A percentile compares a stretch with the other conserved stretches of the same genome.
These are phyloP conservation scores for Meghimatium bilineatum DNA, from an alignment of 2,888 invertebrate genomes.

Conservation along the genomic window DNA sequence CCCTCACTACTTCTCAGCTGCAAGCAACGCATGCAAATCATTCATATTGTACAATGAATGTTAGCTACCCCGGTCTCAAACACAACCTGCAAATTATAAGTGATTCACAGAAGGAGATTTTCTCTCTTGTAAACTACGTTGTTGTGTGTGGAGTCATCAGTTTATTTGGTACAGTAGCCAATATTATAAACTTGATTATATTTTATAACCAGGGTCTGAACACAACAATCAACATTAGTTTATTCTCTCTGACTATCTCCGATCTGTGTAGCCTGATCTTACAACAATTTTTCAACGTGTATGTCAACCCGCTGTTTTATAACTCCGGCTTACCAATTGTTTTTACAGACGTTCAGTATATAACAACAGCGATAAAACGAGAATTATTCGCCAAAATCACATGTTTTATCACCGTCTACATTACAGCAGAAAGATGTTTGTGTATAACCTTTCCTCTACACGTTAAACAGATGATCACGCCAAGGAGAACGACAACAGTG, in stretches of 20 bases:
- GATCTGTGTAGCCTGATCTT: not conserved
- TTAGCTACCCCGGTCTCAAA: too few relatives aligned
- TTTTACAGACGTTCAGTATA: not conserved
- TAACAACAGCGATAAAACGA: not conserved
- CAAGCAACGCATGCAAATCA: too few relatives aligned
- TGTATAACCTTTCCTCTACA: not conserved
- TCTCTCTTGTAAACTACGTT: not conserved
- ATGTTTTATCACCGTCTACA: not conserved
- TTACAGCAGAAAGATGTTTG: slow-evolving; percentile 1
- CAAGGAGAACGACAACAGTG: not conserved
- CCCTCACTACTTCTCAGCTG: too few relatives aligned
- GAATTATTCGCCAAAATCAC: not conserved
- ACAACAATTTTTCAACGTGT: not conserved
- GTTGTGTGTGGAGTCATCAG: not conserved
- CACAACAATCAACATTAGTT: slow-evolving; percentile 6
- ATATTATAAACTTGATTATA: not conserved
- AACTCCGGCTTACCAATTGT: not conserved
- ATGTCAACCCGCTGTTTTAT: not conserved
- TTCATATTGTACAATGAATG: too few relatives aligned
- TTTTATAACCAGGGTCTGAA: slow-evolving; percentile 9
- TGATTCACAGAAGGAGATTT: not conserved
- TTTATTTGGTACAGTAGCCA: not conserved
- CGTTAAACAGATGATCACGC: not conserved
- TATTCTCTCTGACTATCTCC: slow-evolving; percentile 1
- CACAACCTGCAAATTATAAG: not conserved